Evolutionary conservation across 53 echinoderm and acorn worm species (phyloP).

Genomic region (Temnopleurus reevesii): DNA sequence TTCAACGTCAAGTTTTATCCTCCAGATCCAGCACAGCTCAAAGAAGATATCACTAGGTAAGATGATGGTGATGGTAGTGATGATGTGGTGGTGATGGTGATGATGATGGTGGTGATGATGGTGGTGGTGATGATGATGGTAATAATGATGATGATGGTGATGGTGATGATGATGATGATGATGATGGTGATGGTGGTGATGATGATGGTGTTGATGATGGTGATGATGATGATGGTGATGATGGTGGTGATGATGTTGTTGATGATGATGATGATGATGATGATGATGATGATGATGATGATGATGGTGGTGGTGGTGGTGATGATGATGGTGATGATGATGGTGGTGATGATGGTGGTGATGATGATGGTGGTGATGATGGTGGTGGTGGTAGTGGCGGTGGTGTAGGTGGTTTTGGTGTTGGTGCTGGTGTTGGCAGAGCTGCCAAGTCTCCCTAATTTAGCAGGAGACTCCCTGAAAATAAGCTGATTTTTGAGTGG

Average conservation of each 20-base stretch:
- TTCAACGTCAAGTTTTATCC: slow-evolving; percentile 89
- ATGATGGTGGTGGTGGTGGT: neutral
- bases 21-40: slow-evolving; percentile 72
- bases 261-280: neutral
- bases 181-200: neutral
- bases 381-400: neutral
- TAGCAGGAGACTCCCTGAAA: too few species aligned
- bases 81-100: too few species aligned
- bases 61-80: too few species aligned
- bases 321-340: neutral
- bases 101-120: neutral
- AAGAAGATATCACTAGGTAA: slow-evolving; percentile 78
- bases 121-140: neutral
- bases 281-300: neutral
- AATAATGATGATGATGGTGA: neutral
- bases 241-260: neutral
- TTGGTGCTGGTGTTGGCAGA: too few species aligned
- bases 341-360: neutral
- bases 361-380: neutral
- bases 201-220: too few species aligned
- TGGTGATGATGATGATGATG: neutral
- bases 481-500: too few species aligned
- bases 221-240: neutral
- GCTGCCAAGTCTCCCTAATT: too few species aligned
- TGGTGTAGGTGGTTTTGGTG: too few species aligned